A percentile compares a stretch with the other conserved stretches of the same genome.
Evolutionary conservation across 2,888 invertebrate genomes (phyloP).

Genomic region (Erannis defoliaria): DNA sequence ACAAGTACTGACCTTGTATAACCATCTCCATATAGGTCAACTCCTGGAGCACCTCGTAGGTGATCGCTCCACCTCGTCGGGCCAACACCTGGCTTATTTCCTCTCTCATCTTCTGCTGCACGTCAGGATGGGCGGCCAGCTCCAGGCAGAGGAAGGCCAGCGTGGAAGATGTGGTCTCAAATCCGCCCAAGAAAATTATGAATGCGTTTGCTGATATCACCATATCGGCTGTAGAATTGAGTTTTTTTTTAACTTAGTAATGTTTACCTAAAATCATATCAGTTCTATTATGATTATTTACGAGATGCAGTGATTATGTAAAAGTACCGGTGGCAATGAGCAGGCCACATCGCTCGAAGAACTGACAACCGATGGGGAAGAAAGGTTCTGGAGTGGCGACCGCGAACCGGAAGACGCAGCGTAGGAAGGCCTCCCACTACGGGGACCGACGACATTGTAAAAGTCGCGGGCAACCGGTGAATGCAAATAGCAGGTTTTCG

Average conservation of each 20-base stretch:
- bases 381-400: no score
- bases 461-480: no score
- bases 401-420: no score
- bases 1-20: conserved; percentile 75
- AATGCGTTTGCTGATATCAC: conserved; percentile 86
- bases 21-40: conserved; percentile 87
- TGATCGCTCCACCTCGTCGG: conserved; percentile 70
- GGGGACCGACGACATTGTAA: no score
- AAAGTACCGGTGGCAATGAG: no score
- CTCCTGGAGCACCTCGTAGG: conserved; percentile 82
- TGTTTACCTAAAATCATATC: no score
- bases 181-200: conserved; percentile 88
- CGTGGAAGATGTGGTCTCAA: conserved; percentile 87
- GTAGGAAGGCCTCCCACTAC: no score
- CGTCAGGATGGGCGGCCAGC: conserved; percentile 79
- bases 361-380: no score
- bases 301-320: no score
- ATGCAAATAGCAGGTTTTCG: no score
- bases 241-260: neutral
- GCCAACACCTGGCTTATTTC: conserved; percentile 77
- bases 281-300: no score
- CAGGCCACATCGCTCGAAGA: no score
- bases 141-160: conserved; percentile 85
- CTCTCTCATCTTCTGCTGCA: conserved; percentile 81
- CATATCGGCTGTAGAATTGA: conserved; percentile 75